Evolutionary conservation across 2,113 vertebrate genomes (phyloP), one percentile per base, ranked within the genome.

Genomic region (Hemibagrus wyckioides): DNA sequence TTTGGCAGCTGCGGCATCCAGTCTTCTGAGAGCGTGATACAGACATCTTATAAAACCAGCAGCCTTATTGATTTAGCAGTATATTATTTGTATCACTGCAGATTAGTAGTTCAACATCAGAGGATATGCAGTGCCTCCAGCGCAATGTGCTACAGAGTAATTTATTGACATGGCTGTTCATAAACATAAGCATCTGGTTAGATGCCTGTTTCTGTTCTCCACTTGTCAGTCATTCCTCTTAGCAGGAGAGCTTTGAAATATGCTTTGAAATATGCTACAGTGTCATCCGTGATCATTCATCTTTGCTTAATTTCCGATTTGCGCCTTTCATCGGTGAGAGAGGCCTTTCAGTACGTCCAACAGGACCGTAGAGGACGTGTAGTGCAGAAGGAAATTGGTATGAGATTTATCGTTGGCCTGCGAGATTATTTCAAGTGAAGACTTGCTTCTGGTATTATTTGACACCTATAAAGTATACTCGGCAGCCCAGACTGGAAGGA

Each of bases 71-170:
- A 25, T 39, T 80, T 65, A 54, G 59, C 30, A 39, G 44, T 41
- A 75, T 33, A 41, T 86, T 80, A 67, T 86, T 80, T n/a, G 33
- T 57, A 69, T 80, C 76, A 39, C 2, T 85, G 41, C 63, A 80
- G 61, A 86, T 86, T 86, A 86, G 48, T 56, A 86, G 48, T 80
- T 80, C 33, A 80, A 54, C 41, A 85, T 85, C 73, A 85, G 59
- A 85, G 73, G 84, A 52, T 63, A 67, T 61, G 75, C 59, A 77
- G 57, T 50, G 59, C 85, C 75, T 80, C 75, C 75, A 86, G 48
- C 84, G n/a, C 79, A 52, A 67, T 30, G n/a, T 80, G 57, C 39
- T 67, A 17, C 44, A 52, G 17, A 67, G 75, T 76, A 85, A 86
- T 86, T 77, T 86, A 77, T 86, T 86, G 76, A 69, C 85, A 67